Percentiles rank a stretch among this genome's conserved stretches.
These are phyloP conservation scores for Oreochromis niloticus DNA, from an alignment of 2,113 vertebrate genomes.

Conservation along the genomic window DNA sequence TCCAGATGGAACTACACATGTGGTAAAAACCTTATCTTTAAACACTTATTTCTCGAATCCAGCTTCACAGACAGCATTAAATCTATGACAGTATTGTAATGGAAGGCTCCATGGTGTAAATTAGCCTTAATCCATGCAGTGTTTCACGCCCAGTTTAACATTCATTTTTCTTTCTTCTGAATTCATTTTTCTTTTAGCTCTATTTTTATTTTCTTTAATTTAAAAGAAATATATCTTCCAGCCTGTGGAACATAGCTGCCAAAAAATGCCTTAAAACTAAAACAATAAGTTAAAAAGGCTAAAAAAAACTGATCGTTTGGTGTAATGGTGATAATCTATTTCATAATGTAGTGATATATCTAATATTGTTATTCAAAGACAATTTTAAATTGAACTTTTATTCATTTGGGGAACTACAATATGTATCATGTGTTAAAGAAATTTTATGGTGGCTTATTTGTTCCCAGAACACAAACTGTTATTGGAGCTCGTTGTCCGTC, in stretches of 20 bases:
- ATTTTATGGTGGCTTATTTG: not conserved
- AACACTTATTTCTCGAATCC: not conserved
- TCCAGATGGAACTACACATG: not conserved
- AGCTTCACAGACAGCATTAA: not conserved
- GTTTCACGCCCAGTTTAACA: not conserved
- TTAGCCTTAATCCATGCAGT: not conserved
- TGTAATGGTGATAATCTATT: not conserved
- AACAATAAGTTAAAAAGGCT: not conserved
- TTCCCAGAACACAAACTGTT: not conserved
- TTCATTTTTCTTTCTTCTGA: not conserved
- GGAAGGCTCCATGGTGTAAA: not conserved
- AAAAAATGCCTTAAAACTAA: not conserved
- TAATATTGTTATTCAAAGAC: not conserved
- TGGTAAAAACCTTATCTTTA: not conserved
- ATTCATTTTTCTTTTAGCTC: not conserved
- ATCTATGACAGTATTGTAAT: not conserved
- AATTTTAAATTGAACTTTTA: not conserved
- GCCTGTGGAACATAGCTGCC: not conserved
- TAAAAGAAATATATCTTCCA: not conserved
- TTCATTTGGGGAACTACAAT: not conserved
- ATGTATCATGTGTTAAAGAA: not conserved
- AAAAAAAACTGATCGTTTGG: not conserved
- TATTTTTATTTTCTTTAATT: not conserved
- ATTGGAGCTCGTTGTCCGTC: not conserved
- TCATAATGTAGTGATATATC: not conserved